Base-by-base conservation (phyloP, 2,888 invertebrate genomes). In the Argynnis bischoffii region DNA sequence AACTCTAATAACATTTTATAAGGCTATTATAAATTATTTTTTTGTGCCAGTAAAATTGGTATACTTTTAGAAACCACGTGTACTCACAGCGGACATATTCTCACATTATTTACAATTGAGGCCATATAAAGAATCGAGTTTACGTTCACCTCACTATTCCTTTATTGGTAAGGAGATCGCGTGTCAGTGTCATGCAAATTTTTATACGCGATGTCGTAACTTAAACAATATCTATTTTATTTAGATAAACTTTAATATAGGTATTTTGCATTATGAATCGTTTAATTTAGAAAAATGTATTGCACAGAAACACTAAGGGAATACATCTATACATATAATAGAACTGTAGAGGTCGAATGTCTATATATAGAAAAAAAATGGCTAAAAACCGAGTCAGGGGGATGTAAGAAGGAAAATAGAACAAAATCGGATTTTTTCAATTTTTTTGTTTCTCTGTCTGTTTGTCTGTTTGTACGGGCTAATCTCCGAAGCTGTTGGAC, bases 121-220 rank as follows among this genome's bases (percentile, higher is more conserved):
- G 75, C 86, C 88, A 74, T 88, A 79, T 84, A 86, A 78, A 84
- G 88, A 80, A 85, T 84, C 85, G 76, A 78, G 88, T 87, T 85
- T 84, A 82, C 84, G 79, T 85, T 89, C 85, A 87, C 88, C 86
- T 85, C 81, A 81, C 72, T 75, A 73, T 76, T 74, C 86, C 84
- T 80, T 84, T 81, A 84, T 78, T 79, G 84, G 86, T 74, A 79
- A 78, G 74, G 74, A 78, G 80, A 82, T 82, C 77, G 75, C 82
- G 78, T 84, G 81, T 86, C 88, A 88, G 85, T 88, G 88, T 84
- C 85, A 82, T 76, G 75, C 77, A 75, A 76, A 61, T 61, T 74
- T 26, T 64, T 55, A 66, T 50, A 18, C 31, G 55, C 56, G 26
- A 53, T 51, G 46, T 15, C n/a, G 64, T 63, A 46, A 59, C 14